phyloP scores from a whole-genome alignment of 2,113 vertebrate species.

The Dicerorhinus sumatrensis region DNA sequence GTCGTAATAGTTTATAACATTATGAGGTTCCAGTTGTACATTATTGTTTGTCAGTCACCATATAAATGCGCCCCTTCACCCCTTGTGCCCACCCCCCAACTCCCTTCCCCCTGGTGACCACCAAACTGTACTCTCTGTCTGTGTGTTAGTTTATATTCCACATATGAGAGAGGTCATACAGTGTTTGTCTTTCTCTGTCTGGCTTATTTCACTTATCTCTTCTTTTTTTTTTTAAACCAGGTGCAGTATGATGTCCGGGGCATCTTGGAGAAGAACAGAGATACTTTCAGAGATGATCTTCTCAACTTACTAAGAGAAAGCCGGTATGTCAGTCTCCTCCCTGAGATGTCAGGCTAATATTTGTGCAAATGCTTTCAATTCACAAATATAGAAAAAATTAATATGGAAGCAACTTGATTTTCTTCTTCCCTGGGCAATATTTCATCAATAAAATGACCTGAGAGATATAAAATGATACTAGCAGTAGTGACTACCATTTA shows the following conservation, averaged over 20 bases:
- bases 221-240: conserved; percentile 82
- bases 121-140: no score
- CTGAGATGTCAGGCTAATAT: not conserved
- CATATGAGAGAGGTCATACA: no score
- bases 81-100: no score
- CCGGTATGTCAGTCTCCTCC: conserved; percentile 85
- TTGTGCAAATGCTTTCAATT: not conserved
- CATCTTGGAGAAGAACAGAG: conserved; percentile 97
- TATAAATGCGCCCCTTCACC: no score
- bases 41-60: no score
- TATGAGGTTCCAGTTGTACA: no score
- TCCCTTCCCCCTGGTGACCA: no score
- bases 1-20: no score
- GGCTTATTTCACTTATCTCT: no score
- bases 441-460: not conserved
- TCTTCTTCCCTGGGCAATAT: not conserved
- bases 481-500: not conserved
- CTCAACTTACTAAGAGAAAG: conserved; percentile 96
- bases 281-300: conserved; percentile 97
- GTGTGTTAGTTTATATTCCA: no score
- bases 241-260: conserved; percentile 98
- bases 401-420: not conserved
- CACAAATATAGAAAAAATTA: not conserved
- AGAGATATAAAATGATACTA: no score
- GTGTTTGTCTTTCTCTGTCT: no score